Evolutionary conservation across 1,140 invertebrate species (phyloP), one percentile per base, ranked within the genome.

Genomic region (Drosophila ficusphila): DNA sequence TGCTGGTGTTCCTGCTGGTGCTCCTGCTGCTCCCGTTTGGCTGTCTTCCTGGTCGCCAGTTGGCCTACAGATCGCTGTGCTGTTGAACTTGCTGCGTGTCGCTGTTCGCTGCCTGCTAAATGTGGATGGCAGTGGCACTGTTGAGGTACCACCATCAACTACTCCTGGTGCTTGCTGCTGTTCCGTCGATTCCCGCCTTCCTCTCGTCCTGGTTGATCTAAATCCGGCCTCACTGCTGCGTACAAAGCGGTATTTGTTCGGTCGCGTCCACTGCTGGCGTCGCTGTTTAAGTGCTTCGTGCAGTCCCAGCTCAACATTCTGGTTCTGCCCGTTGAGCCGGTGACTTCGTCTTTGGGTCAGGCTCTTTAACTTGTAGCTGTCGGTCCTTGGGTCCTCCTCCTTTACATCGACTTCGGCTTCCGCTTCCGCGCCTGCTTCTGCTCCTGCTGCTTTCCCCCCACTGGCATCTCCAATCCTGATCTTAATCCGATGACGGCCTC

Each of bases 231-330:
- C 12, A 14, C 27, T 39, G 2, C 12, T n/a, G 0, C 78, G 74
- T 12, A 83, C 78, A 49, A 61, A 82, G 0, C 74, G 62, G 38
- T 74, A 82, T 56, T 58, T 76, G 25, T 39, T 65, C 4, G 42
- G 31, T 21, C 23, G 16, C 27, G 64, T n/a, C n/a, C n/a, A 51
- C 27, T 19, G 51, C 7, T 38, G 34, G 16, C 27, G 46, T 11
- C 42, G 39, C 11, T 36, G 49, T 16, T 49, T 23, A 3, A 21
- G 34, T n/a, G 60, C 29, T 11, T 23, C 33, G 1, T n/a, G 31
- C 39, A 38, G 44, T 49, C 53, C 31, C 41, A 60, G 27, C 7
- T 72, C 48, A 12, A 44, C 29, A 54, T 42, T 62, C 27, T 69
- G 42, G 19, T 46, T 25, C 2, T 9, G 53, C 8, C 21, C 31